A percentile compares a stretch with the other conserved stretches of the same genome.
phyloP scores from a whole-genome alignment of 2,113 vertebrate genomes.

The Cottus gobio region DNA sequence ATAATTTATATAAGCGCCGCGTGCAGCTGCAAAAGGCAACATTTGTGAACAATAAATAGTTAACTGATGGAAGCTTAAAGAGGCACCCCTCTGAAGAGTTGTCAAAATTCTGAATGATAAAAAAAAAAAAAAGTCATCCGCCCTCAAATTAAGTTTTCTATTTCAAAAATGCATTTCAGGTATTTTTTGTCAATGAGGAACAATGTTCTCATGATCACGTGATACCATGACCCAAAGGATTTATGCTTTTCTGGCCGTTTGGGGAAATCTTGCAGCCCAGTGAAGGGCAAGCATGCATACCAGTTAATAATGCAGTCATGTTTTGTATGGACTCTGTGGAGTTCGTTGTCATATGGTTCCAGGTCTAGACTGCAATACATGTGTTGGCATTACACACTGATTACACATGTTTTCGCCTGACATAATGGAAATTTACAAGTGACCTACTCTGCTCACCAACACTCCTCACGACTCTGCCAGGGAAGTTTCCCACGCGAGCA shows the following conservation, averaged over 20 bases:
- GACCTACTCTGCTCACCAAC: conserved; percentile 4
- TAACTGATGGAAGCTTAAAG: not conserved
- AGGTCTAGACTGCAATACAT: not conserved
- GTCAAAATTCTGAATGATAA: not conserved
- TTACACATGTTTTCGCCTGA: conserved; percentile 18
- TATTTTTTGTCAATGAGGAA: not conserved
- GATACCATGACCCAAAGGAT: not conserved
- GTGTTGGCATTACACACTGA: conserved; percentile 1
- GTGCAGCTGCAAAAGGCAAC: not conserved
- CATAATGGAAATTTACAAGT: conserved; percentile 33
- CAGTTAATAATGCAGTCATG: not conserved
- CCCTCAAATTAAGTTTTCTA: too few species aligned
- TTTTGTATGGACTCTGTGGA: not conserved
- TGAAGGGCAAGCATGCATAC: not conserved
- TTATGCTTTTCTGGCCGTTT: not conserved
- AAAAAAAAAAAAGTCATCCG: not conserved
- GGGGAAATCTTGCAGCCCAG: not conserved
- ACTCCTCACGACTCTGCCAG: conserved; percentile 8
- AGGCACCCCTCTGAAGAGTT: not conserved
- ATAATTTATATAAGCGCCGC: not conserved
- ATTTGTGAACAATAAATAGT: not conserved
- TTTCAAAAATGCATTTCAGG: not conserved
- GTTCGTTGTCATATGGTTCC: not conserved
- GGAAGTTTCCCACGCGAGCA: conserved; percentile 6
- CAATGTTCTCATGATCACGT: not conserved